These are phyloP conservation scores for Formica exsecta DNA, from an alignment of 1,140 invertebrate species.

Conservation along the genomic window DNA sequence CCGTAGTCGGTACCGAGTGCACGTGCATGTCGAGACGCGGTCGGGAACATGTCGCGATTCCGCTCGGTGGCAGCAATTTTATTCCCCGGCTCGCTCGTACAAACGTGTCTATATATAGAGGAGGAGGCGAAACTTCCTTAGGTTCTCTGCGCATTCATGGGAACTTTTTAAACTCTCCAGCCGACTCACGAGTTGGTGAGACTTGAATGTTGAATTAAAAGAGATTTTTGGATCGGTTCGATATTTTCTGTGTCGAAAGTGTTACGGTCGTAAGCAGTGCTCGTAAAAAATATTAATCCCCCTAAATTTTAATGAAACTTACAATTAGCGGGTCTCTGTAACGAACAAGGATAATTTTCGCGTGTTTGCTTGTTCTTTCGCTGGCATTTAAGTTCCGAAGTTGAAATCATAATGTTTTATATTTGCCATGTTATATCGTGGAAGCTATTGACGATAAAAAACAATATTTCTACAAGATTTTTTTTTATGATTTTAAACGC, in stretches of 20 bases:
- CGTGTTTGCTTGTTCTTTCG: background rate
- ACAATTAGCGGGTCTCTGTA: background rate
- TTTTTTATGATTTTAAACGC: conserved; percentile 6
- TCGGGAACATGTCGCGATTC: conserved; percentile 43
- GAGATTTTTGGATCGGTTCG: background rate
- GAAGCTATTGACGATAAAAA: background rate
- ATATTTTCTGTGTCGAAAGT: background rate
- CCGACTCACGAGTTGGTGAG: background rate
- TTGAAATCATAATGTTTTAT: background rate
- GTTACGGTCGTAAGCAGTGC: background rate
- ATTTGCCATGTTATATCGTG: background rate
- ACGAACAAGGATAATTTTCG: background rate
- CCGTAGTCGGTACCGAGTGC: conserved; percentile 26
- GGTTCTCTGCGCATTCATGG: background rate
- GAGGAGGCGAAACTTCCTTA: conserved; percentile 31
- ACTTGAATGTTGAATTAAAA: background rate
- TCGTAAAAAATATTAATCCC: background rate
- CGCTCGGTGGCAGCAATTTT: conserved; percentile 50
- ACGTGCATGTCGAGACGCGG: conserved; percentile 50
- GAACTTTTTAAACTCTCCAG: conserved; percentile 26
- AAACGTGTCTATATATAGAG: conserved; percentile 46
- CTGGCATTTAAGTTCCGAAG: background rate
- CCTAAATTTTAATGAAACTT: background rate
- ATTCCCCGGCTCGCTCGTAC: conserved; percentile 39
- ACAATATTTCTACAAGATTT: background rate